phyloP scores from a whole-genome alignment of 2,797 vertebrate species.

The Epinephelus malabaricus region DNA sequence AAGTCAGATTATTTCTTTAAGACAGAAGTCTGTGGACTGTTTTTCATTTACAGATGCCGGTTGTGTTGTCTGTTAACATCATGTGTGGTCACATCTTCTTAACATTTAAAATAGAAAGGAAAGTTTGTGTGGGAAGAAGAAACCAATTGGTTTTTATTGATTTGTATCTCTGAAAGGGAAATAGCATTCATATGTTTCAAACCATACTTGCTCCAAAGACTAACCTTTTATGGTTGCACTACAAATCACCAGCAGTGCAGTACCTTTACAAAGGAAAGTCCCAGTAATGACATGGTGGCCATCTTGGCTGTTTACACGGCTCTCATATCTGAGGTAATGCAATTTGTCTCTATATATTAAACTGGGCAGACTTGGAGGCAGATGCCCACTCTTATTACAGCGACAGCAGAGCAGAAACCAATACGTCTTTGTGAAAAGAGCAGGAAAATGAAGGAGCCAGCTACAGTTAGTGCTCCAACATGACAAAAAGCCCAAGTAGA shows the following conservation, averaged over 20 bases:
- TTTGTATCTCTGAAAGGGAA: conserved; percentile 12
- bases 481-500: conserved; percentile 58
- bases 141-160: conserved; percentile 1
- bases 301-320: conserved; percentile 46
- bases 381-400: conserved; percentile 66
- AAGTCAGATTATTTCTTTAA: neutral
- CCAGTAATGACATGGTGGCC: conserved; percentile 34
- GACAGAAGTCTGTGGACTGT: neutral
- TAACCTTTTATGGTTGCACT: neutral
- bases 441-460: conserved; percentile 65
- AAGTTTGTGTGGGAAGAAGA: neutral
- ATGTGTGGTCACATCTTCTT: neutral
- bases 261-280: conserved; percentile 46
- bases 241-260: neutral
- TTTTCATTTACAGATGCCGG: neutral
- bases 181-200: conserved; percentile 4
- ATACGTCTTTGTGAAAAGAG: conserved; percentile 36
- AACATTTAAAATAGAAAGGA: conserved; percentile 4
- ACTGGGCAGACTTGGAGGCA: conserved; percentile 57
- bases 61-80: neutral
- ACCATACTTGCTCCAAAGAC: neutral
- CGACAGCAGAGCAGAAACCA: conserved; percentile 59
- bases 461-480: conserved; percentile 45
- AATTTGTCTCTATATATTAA: conserved; percentile 68
- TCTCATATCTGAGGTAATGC: conserved; percentile 61